Conservation (phyloP, 2,888 invertebrate genomes). For the Ichneumoninae sp. region DNA sequence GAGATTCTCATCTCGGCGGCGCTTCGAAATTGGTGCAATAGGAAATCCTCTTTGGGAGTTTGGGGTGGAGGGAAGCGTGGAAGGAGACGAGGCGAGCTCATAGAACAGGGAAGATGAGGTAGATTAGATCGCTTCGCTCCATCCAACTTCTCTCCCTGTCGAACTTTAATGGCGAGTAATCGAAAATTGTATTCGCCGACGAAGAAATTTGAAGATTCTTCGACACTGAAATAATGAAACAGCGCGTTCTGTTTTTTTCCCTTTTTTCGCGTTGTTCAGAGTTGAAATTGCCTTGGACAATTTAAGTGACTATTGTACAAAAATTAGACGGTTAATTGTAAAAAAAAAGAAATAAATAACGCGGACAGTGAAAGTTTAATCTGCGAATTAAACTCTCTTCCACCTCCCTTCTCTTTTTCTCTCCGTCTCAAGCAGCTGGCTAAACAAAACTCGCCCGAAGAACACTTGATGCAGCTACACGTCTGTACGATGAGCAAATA, state of each 20-base stretch:
- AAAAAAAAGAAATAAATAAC: conserved; percentile 30
- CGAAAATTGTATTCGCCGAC: background rate
- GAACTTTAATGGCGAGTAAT: background rate
- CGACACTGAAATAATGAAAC: background rate
- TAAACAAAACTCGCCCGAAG: conserved; percentile 25
- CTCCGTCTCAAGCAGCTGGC: background rate
- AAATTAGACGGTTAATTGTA: conserved; percentile 43
- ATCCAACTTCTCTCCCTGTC: background rate
- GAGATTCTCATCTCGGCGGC: conserved; percentile 8
- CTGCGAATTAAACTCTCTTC: conserved; percentile 27
- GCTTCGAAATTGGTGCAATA: conserved; percentile 43
- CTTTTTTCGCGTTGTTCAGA: background rate
- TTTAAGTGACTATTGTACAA: conserved; percentile 37
- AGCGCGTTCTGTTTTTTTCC: background rate
- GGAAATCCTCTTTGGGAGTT: conserved; percentile 10
- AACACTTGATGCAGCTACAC: conserved; percentile 22
- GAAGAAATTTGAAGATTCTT: background rate
- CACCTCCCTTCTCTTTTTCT: conserved; percentile 2
- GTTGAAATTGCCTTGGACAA: conserved; percentile 7
- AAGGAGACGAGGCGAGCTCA: background rate
- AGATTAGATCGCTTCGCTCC: conserved; percentile 3
- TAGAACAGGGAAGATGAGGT: conserved; percentile 15
- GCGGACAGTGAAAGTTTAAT: conserved; percentile 60
- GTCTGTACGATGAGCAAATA: conserved; percentile 46
- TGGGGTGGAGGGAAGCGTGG: background rate